phyloP scores from a whole-genome alignment of 2,797 vertebrate genomes.

The Erpetoichthys calabaricus region DNA sequence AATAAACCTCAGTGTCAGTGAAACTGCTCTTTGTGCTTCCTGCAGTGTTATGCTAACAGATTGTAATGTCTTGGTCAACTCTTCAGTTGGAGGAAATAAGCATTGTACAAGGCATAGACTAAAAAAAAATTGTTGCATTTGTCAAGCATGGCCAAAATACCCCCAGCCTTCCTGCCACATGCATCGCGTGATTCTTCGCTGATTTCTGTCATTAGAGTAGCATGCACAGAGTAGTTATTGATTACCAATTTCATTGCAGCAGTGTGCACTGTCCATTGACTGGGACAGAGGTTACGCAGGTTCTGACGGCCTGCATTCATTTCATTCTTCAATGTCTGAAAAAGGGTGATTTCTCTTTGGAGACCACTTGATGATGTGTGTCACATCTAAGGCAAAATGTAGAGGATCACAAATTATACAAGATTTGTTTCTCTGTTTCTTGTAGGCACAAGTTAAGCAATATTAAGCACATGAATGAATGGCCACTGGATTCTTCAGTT shows the following conservation, averaged over 20 bases:
- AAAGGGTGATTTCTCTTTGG: not conserved
- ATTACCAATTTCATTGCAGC: constrained; percentile 1
- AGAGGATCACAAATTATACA: not conserved
- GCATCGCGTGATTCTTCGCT: constrained; percentile 7
- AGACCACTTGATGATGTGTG: not conserved
- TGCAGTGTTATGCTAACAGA: constrained; percentile 5
- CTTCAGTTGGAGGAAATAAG: constrained; percentile 5
- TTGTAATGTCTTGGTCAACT: constrained; percentile 3
- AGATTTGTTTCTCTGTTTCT: not conserved
- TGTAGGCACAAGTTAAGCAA: constrained; percentile 1
- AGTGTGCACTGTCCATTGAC: too few relatives aligned
- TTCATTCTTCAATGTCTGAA: too few relatives aligned
- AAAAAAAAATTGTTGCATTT: constrained; percentile 6
- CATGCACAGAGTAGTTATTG: constrained; percentile 4
- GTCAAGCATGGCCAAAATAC: constrained; percentile 1
- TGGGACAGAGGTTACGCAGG: too few relatives aligned
- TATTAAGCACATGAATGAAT: too few relatives aligned
- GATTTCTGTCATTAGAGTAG: constrained; percentile 4
- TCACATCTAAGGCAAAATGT: not conserved
- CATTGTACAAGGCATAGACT: not conserved
- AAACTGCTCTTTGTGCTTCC: constrained; percentile 5
- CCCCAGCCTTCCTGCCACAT: constrained; percentile 2
- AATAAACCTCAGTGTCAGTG: constrained; percentile 1
- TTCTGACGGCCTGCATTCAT: too few relatives aligned
- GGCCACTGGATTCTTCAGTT: too few relatives aligned